Base-by-base conservation (phyloP, 35 echinoderm and acorn worm genomes). In the Eucidaris tribuloides region DNA sequence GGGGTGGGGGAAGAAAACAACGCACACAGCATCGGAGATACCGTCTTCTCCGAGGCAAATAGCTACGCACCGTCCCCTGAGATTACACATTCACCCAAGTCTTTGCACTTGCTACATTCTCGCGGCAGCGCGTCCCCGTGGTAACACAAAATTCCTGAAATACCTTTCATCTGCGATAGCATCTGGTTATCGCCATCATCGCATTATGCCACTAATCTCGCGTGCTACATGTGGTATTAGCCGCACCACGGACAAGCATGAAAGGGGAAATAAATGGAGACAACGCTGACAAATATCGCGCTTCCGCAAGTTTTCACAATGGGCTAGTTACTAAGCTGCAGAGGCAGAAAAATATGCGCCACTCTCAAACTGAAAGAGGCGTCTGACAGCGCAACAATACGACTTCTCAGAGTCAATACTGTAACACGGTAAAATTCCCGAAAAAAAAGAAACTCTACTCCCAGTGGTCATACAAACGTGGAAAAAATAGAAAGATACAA, bases 111-210 rank as follows among this genome's bases (percentile, higher is more conserved):
- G 68, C 68, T 44, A 38, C 34, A 74, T 44, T 74, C 68, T 19
- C 44, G 28, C 61, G 5, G 37, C n/a, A 20, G 56, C 61, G 28
- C 28, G 37, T 64, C 37, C 61, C 37, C 61, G 7, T 34, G 30
- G 28, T 2, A 34, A 32, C 61, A 6, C 2, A 64, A 32, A 64
- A 64, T 64, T 64, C 61, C 37, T 64, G 61, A 64, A 64, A 64
- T 64, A 64, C 61, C 61, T 64, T 64, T 64, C 25, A 64, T 27
- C 61, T 19, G 37, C 29, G 61, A 64, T 64, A 64, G 15, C 37
- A 64, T 64, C 61, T 64, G 41, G 68, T 74, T 74, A 74, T 74
- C 68, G 22, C 41, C 68, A 23, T 74, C 68, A 74, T 74, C 68
- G 35, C 41, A 74, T 74, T 74, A 44, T 44, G 68, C 68, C 68